Percentiles rank a stretch among this genome's conserved stretches.
phyloP scores from a whole-genome alignment of 1,140 invertebrate species.

The Paraescarpia echinospica region DNA sequence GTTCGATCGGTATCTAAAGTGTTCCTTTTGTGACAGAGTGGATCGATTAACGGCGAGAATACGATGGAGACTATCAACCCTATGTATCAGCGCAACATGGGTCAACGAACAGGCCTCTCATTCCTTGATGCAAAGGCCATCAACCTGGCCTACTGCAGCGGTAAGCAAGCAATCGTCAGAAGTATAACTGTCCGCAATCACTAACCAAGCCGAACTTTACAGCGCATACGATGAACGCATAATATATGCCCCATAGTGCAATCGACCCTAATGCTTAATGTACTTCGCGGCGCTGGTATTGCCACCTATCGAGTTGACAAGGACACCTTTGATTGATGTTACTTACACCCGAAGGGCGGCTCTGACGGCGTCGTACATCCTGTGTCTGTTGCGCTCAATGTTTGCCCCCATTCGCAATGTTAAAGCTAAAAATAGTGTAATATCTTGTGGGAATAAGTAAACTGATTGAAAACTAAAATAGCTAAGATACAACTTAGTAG shows the following conservation, averaged over 20 bases:
- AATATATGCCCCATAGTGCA: too few relatives aligned
- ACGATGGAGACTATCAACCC: slow-evolving; percentile 16
- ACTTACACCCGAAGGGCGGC: not conserved
- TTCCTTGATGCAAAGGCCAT: slow-evolving; percentile 25
- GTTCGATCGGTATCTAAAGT: not conserved
- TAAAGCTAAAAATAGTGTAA: not conserved
- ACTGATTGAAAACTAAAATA: too few relatives aligned
- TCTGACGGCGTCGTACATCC: not conserved
- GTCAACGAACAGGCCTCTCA: slow-evolving; percentile 24
- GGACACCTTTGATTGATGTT: not conserved
- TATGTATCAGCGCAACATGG: slow-evolving; percentile 22
- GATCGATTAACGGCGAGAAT: slow-evolving; percentile 10
- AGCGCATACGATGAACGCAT: not conserved
- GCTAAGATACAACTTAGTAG: too few relatives aligned
- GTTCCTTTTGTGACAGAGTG: not conserved
- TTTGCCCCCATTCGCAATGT: not conserved
- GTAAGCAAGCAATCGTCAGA: slow-evolving; percentile 6
- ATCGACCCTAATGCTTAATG: too few relatives aligned
- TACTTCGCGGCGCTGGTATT: too few relatives aligned
- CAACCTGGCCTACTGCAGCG: slow-evolving; percentile 24
- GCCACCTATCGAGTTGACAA: too few relatives aligned
- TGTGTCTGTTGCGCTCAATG: too few relatives aligned
- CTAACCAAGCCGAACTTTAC: not conserved
- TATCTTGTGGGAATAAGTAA: too few relatives aligned
- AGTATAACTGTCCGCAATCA: not conserved